Percentiles rank a stretch among this genome's conserved stretches.
phyloP scores from a whole-genome alignment of 2,888 invertebrate species.

The Drosophila borealis region DNA sequence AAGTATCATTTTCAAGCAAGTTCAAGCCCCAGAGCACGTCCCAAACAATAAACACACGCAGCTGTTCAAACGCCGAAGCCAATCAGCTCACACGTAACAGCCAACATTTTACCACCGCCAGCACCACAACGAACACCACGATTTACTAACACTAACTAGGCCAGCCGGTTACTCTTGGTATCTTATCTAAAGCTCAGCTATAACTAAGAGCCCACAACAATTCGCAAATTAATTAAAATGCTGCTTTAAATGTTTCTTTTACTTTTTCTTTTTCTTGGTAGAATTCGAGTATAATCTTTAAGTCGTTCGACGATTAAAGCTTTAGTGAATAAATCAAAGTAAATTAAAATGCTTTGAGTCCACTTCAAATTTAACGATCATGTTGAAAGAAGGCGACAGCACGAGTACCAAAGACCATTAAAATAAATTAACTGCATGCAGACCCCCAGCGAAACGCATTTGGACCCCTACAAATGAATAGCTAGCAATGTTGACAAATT shows the following conservation, averaged over 20 bases:
- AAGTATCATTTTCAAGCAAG: slow-evolving; percentile 75
- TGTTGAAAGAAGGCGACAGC: slow-evolving; percentile 23
- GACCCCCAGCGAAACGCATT: slow-evolving; percentile 8
- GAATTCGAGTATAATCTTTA: slow-evolving; percentile 51
- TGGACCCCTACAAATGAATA: slow-evolving; percentile 25
- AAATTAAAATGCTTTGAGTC: slow-evolving; percentile 23
- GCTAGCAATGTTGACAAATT: slow-evolving; percentile 44
- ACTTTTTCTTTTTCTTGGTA: slow-evolving; percentile 17
- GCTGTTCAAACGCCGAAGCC: slow-evolving; percentile 32
- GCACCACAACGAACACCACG: slow-evolving; percentile 27
- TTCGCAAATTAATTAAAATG: slow-evolving; percentile 62
- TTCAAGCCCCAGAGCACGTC: slow-evolving; percentile 82
- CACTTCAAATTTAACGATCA: slow-evolving; percentile 15
- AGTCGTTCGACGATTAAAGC: slow-evolving; percentile 83
- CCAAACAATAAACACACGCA: slow-evolving; percentile 41
- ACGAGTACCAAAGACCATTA: slow-evolving; percentile 5
- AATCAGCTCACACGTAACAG: slow-evolving; percentile 14
- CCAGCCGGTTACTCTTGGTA: slow-evolving; percentile 46
- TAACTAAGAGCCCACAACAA: slow-evolving; percentile 75
- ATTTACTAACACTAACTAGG: slow-evolving; percentile 57
- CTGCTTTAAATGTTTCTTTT: slow-evolving; percentile 4
- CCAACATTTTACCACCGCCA: slow-evolving; percentile 24
- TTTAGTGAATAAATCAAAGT: slow-evolving; percentile 55
- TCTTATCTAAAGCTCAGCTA: slow-evolving; percentile 70
- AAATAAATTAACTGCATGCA: slow-evolving; percentile 1